phyloP scores from a whole-genome alignment of 2,888 invertebrate genomes.

The Leucoma salicis region DNA sequence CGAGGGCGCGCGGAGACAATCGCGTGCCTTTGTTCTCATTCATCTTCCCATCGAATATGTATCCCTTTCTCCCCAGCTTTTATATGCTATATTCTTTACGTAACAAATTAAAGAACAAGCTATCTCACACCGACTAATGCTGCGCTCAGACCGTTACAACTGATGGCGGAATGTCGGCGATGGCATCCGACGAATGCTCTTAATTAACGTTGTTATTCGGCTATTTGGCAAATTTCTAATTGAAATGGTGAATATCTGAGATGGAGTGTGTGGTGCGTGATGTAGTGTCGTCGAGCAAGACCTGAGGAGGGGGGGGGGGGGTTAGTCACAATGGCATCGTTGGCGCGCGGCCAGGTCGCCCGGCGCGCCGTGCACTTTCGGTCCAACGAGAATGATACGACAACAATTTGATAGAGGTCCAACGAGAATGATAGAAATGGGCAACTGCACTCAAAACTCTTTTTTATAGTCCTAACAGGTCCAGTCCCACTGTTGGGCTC shows the following conservation, averaged over 20 bases:
- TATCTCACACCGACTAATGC: constrained; percentile 36
- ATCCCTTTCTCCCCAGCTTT: constrained; percentile 22
- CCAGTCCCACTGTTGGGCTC: too few relatives aligned
- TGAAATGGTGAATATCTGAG: constrained; percentile 54
- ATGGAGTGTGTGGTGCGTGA: constrained; percentile 41
- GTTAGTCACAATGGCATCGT: constrained; percentile 37
- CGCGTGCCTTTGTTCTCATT: constrained; percentile 27
- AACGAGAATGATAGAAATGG: too few relatives aligned
- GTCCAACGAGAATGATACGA: too few relatives aligned
- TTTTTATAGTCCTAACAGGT: too few relatives aligned
- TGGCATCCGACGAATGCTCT: constrained; percentile 50
- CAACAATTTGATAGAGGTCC: too few relatives aligned
- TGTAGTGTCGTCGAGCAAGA: constrained; percentile 10
- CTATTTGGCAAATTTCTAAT: constrained; percentile 58
- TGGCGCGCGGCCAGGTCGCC: constrained; percentile 42
- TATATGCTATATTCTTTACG: constrained; percentile 42
- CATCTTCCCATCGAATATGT: constrained; percentile 27
- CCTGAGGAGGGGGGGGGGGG: constrained; percentile 15
- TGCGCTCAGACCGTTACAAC: constrained; percentile 28
- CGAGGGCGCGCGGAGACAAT: constrained; percentile 30
- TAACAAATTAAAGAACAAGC: constrained; percentile 48
- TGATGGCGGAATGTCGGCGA: constrained; percentile 38
- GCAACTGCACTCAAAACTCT: constrained; percentile 16
- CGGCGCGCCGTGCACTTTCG: constrained; percentile 8
- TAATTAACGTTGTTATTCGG: constrained; percentile 57